These are phyloP conservation scores for Oceanodroma tethys DNA, from an alignment of 2,113 vertebrate genomes.

Conservation along the genomic window DNA sequence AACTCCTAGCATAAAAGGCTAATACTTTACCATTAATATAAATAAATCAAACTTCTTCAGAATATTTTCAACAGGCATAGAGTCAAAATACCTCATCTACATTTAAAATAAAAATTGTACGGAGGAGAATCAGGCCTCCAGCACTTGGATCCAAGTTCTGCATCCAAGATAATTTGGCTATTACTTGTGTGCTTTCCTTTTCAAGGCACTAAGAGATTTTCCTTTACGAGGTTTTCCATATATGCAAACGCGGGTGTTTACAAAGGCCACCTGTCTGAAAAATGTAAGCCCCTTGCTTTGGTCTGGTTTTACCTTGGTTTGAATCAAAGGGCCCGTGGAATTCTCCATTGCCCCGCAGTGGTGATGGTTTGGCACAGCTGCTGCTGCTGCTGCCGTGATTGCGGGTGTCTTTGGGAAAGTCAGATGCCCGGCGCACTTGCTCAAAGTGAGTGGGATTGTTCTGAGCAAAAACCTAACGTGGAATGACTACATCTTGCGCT, in stretches of 20 bases:
- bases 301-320: constrained; percentile 42
- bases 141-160: neutral
- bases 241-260: neutral
- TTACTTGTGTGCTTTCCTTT: neutral
- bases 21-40: neutral
- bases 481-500: accelerated
- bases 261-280: constrained; percentile 40
- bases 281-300: neutral
- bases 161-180: neutral
- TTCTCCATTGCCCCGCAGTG: neutral
- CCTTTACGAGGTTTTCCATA: neutral
- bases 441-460: neutral
- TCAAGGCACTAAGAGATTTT: neutral
- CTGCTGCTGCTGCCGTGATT: neutral
- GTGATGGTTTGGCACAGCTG: constrained; percentile 41
- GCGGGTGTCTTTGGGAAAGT: neutral
- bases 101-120: neutral
- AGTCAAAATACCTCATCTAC: neutral
- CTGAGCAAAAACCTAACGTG: neutral
- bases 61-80: neutral
- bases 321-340: constrained; percentile 19
- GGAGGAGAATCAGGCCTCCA: neutral
- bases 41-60: neutral
- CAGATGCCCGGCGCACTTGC: accelerated
- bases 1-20: neutral